A percentile compares a stretch with the other conserved stretches of the same genome.
Evolutionary conservation across 2,888 invertebrate genomes (phyloP).

Genomic region (Listrodromus nycthemerus): DNA sequence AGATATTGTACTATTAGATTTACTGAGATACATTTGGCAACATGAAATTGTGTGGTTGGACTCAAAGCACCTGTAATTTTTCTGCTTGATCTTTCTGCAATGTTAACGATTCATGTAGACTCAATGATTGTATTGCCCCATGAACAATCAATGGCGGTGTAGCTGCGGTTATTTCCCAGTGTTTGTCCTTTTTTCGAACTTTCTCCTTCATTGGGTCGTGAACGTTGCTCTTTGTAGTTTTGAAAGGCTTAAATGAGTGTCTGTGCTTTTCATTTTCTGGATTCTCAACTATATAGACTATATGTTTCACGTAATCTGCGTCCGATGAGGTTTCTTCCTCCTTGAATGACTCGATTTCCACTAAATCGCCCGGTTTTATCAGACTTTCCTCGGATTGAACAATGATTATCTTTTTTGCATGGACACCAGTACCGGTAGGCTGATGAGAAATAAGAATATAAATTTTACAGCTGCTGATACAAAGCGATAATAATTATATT

Average conservation of each 20-base stretch:
- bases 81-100: constrained; percentile 86
- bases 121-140: constrained; percentile 86
- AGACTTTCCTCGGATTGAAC: constrained; percentile 85
- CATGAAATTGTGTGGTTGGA: background rate
- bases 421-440: constrained; percentile 84
- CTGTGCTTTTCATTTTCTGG: constrained; percentile 72
- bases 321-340: constrained; percentile 59
- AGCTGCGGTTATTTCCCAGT: constrained; percentile 88
- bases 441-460: constrained; percentile 59
- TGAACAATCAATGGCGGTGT: constrained; percentile 87
- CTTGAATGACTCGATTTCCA: constrained; percentile 83
- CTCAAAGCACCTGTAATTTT: constrained; percentile 78
- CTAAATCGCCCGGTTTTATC: constrained; percentile 86
- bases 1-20: background rate
- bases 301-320: constrained; percentile 85
- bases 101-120: constrained; percentile 86
- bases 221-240: constrained; percentile 86
- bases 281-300: constrained; percentile 86
- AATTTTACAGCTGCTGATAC: background rate
- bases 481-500: background rate
- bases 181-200: constrained; percentile 85
- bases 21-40: background rate
- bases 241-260: constrained; percentile 86
- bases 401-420: constrained; percentile 85
- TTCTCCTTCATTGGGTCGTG: constrained; percentile 87